Evolutionary conservation across 2,797 vertebrate species (phyloP).

Genomic region (Crypturellus tataupa): DNA sequence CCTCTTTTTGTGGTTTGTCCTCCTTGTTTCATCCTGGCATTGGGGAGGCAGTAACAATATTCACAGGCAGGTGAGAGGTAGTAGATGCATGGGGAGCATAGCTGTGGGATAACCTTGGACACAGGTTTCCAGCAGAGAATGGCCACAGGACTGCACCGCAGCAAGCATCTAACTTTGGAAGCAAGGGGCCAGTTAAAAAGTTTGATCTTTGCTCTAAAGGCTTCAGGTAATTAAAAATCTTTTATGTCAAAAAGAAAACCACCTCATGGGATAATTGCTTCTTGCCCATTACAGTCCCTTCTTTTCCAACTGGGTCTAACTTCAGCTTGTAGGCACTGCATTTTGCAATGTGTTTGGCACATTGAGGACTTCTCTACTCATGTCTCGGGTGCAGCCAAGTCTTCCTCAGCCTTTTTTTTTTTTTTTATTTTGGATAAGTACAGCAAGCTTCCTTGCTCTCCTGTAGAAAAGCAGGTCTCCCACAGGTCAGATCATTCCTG

Average conservation of each 20-base stretch:
- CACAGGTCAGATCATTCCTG: neutral
- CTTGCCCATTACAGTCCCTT: neutral
- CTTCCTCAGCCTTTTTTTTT: neutral
- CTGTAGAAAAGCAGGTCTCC: neutral
- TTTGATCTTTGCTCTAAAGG: neutral
- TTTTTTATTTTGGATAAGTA: neutral
- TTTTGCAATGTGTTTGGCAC: neutral
- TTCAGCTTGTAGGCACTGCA: neutral
- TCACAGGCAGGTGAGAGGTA: neutral
- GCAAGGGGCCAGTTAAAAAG: neutral
- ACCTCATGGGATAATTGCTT: neutral
- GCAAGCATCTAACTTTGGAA: neutral
- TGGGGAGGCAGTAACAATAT: neutral
- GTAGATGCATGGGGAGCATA: neutral
- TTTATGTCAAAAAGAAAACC: neutral
- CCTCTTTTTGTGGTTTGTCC: neutral
- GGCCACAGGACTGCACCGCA: neutral
- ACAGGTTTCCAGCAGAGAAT: neutral
- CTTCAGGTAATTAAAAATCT: neutral
- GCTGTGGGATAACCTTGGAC: neutral
- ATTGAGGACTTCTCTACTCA: neutral
- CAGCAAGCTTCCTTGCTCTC: neutral
- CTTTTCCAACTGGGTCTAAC: neutral
- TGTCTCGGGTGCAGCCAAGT: neutral
- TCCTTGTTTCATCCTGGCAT: neutral